A percentile compares a stretch with the other conserved stretches of the same genome.
Evolutionary conservation across 2,888 invertebrate species (phyloP).

Genomic region (Mallateleia sp.): DNA sequence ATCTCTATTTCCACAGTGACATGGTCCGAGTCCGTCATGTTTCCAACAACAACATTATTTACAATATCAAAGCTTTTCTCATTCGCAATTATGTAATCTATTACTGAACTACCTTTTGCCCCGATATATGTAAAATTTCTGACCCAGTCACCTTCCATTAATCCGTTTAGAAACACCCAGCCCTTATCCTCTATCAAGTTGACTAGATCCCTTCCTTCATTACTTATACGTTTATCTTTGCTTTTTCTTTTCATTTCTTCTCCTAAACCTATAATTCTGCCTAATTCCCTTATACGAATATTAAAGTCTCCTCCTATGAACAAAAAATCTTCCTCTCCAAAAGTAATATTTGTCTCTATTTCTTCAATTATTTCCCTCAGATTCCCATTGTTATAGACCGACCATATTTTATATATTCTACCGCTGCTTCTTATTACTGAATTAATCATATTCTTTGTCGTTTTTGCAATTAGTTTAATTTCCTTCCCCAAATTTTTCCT

Average conservation of each 20-base stretch:
- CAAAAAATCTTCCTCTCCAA: neutral
- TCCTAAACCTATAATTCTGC: neutral
- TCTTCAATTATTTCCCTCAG: neutral
- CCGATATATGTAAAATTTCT: neutral
- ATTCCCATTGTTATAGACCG: slow-evolving; percentile 26
- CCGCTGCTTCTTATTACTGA: no score
- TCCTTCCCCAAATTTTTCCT: no score
- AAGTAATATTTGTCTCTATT: neutral
- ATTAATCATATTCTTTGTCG: no score
- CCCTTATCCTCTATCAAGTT: slow-evolving; percentile 1
- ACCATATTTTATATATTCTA: slow-evolving; percentile 17
- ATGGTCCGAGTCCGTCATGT: no score
- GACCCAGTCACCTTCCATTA: neutral
- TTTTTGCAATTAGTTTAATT: no score
- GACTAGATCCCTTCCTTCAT: slow-evolving; percentile 54
- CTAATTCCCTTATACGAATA: slow-evolving; percentile 24
- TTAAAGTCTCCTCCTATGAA: neutral
- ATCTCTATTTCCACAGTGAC: no score
- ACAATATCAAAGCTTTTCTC: neutral
- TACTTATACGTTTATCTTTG: slow-evolving; percentile 11
- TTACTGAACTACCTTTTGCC: neutral
- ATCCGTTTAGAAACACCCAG: neutral
- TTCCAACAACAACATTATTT: no score
- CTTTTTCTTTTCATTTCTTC: neutral
- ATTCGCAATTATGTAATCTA: slow-evolving; percentile 7